Percentiles rank a stretch among this genome's conserved stretches.
phyloP scores from a whole-genome alignment of 2,113 vertebrate genomes.

The Boulengeromyrus knoepffleri region DNA sequence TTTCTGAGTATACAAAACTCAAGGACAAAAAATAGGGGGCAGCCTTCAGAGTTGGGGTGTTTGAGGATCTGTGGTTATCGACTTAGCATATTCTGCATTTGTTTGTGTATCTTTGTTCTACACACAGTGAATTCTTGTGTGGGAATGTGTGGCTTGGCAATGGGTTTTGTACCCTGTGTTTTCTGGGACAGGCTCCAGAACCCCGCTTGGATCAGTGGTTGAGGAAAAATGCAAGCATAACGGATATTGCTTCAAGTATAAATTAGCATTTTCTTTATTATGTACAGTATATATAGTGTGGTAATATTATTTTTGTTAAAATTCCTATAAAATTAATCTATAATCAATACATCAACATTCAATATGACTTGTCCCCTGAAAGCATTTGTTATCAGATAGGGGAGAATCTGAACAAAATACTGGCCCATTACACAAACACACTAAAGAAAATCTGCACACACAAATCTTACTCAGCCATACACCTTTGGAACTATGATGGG shows the following conservation, averaged over 20 bases:
- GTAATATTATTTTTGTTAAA: neutral
- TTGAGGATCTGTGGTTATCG: neutral
- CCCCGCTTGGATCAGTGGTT: neutral
- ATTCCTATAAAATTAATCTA: neutral
- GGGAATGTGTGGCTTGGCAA: neutral
- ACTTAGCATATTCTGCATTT: neutral
- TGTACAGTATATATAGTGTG: neutral
- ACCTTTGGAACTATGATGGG: neutral
- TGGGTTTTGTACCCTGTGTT: neutral
- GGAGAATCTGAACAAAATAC: neutral
- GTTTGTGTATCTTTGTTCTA: neutral
- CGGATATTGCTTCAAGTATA: neutral
- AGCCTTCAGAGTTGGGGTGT: neutral
- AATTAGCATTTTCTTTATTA: neutral
- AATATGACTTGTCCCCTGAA: neutral
- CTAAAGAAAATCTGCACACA: neutral
- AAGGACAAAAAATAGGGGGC: neutral
- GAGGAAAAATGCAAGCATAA: neutral
- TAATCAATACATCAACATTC: neutral
- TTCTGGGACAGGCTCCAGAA: neutral
- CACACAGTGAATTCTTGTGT: neutral
- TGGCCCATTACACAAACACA: neutral
- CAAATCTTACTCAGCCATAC: neutral
- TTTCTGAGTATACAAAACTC: neutral
- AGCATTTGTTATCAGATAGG: neutral